phyloP scores from a whole-genome alignment of 2,797 vertebrate genomes.

The Leptatherina wallacei region DNA sequence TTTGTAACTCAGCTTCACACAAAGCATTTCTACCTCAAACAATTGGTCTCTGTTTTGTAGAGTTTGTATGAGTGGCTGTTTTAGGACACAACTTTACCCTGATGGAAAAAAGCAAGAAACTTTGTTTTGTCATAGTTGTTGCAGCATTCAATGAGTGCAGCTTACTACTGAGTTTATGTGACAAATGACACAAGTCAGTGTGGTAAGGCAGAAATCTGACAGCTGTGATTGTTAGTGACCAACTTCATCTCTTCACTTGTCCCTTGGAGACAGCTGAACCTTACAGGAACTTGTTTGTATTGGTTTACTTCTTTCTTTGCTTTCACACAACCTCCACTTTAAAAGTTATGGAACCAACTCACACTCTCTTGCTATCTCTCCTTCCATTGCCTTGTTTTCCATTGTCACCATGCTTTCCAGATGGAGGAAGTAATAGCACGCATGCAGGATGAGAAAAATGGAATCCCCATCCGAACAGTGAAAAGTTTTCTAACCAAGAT shows the following conservation, averaged over 20 bases:
- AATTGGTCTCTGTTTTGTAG: background rate
- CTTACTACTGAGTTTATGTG: conserved; percentile 40
- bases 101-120: conserved; percentile 40
- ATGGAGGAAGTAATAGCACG: conserved; percentile 97
- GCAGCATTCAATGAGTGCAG: conserved; percentile 38
- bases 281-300: conserved; percentile 46
- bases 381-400: conserved; percentile 8
- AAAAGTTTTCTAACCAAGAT: conserved; percentile 99
- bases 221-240: conserved; percentile 47
- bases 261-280: conserved; percentile 32
- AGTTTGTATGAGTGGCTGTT: conserved; percentile 16
- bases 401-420: conserved; percentile 74
- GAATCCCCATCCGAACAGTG: conserved; percentile 96
- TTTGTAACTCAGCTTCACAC: conserved; percentile 6
- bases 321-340: conserved; percentile 18
- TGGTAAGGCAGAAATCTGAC: conserved; percentile 50
- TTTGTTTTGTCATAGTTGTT: conserved; percentile 22
- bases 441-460: conserved; percentile 98
- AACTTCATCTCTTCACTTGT: conserved; percentile 34
- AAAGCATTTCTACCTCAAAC: conserved; percentile 5
- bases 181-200: conserved; percentile 53
- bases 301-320: conserved; percentile 27
- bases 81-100: conserved; percentile 6
- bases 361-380: conserved; percentile 12
- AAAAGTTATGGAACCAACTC: conserved; percentile 38